phyloP scores from a whole-genome alignment of 1,140 invertebrate species.

The Bombus waltoni region DNA sequence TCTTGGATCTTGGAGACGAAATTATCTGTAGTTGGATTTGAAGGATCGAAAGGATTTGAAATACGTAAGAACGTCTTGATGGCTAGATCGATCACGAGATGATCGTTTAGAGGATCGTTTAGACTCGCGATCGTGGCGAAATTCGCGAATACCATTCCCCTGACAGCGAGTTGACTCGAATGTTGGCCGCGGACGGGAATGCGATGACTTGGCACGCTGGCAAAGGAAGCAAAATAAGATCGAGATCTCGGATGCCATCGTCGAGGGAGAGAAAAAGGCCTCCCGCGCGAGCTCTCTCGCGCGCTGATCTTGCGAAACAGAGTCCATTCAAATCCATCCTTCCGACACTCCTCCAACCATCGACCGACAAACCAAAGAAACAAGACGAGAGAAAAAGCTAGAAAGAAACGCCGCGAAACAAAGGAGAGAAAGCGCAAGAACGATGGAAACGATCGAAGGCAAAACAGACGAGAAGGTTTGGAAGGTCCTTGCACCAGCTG shows the following conservation, averaged over 20 bases:
- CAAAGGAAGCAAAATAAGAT: slow-evolving; percentile 38
- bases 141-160: slow-evolving; percentile 22
- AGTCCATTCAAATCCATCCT: not conserved
- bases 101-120: not conserved
- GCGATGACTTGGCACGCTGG: slow-evolving; percentile 25
- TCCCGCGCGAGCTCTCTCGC: no score
- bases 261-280: slow-evolving; percentile 1
- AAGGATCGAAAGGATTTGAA: not conserved
- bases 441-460: not conserved
- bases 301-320: slow-evolving; percentile 20
- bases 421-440: not conserved
- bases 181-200: slow-evolving; percentile 18
- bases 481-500: slow-evolving; percentile 40
- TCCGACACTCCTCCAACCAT: not conserved
- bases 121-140: not conserved
- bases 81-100: not conserved
- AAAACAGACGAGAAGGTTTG: no score
- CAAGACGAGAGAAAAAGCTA: not conserved
- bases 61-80: not conserved
- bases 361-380: not conserved
- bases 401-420: not conserved
- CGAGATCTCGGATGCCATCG: slow-evolving; percentile 44
- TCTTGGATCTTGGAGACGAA: no score
- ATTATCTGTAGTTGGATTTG: not conserved
- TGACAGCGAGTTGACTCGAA: not conserved